Conservation (phyloP, 2,797 vertebrate species). For the Micromesistius poutassou region DNA sequence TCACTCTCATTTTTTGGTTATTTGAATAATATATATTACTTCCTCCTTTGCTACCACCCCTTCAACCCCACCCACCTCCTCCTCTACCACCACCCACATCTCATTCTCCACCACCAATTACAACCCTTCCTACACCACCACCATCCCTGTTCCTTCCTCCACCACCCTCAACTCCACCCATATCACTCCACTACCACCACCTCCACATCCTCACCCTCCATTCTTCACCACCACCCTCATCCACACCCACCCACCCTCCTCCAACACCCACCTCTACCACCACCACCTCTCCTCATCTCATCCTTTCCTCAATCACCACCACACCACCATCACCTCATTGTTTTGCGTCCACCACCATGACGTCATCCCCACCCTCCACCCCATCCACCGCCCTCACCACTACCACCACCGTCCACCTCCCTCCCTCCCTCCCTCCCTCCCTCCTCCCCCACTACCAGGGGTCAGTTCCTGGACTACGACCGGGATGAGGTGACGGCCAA, state of each 20-base stretch:
- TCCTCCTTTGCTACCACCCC: neutral
- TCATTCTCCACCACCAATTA: neutral
- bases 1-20: neutral
- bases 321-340: too few relatives aligned
- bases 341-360: neutral
- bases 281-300: neutral
- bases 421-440: neutral
- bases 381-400: neutral
- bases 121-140: neutral
- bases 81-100: neutral
- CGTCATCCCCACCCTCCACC: neutral
- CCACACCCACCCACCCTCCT: too few relatives aligned
- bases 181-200: neutral
- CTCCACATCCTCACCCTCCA: neutral
- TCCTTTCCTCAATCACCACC: neutral
- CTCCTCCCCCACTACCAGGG: conserved; percentile 66
- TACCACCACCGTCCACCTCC: neutral
- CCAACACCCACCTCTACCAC: neutral
- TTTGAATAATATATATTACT: neutral
- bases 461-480: conserved; percentile 91
- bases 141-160: neutral
- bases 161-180: neutral
- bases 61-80: too few relatives aligned
- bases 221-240: neutral
- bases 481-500: conserved; percentile 83